Conservation (phyloP, 2,888 invertebrate species). For the Caenorhabditis imperialis region DNA sequence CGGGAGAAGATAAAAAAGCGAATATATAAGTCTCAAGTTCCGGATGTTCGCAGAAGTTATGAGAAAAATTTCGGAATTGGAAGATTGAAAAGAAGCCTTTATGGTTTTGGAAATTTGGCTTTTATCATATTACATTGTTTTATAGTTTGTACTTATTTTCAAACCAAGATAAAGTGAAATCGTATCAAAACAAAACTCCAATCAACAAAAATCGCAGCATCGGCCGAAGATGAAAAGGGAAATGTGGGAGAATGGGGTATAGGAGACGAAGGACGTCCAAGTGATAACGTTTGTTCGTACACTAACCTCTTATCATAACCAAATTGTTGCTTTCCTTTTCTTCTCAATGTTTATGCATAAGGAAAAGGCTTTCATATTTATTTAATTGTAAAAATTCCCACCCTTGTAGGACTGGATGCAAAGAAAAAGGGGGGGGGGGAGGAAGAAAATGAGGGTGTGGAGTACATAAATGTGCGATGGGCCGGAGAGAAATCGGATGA, state of each 20-base stretch:
- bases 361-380: too few relatives aligned
- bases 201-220: slow-evolving; percentile 15
- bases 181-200: slow-evolving; percentile 23
- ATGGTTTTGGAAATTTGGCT: too few relatives aligned
- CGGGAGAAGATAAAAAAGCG: background rate
- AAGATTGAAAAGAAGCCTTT: too few relatives aligned
- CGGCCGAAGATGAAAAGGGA: background rate
- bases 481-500: slow-evolving; percentile 39
- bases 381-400: too few relatives aligned
- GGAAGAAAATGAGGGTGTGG: slow-evolving; percentile 1
- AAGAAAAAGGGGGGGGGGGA: slow-evolving; percentile 14
- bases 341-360: too few relatives aligned
- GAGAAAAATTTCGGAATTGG: background rate
- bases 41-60: slow-evolving; percentile 6
- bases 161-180: too few relatives aligned
- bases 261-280: background rate
- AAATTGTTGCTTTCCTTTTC: slow-evolving; percentile 28
- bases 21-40: slow-evolving; percentile 1
- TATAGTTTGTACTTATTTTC: too few relatives aligned
- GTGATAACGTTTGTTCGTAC: slow-evolving; percentile 43
- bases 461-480: slow-evolving; percentile 52
- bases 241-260: background rate
- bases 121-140: too few relatives aligned
- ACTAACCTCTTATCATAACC: slow-evolving; percentile 26
- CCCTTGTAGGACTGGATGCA: too few relatives aligned